phyloP scores from a whole-genome alignment of 2,888 invertebrate species.

The Cancer borealis region DNA sequence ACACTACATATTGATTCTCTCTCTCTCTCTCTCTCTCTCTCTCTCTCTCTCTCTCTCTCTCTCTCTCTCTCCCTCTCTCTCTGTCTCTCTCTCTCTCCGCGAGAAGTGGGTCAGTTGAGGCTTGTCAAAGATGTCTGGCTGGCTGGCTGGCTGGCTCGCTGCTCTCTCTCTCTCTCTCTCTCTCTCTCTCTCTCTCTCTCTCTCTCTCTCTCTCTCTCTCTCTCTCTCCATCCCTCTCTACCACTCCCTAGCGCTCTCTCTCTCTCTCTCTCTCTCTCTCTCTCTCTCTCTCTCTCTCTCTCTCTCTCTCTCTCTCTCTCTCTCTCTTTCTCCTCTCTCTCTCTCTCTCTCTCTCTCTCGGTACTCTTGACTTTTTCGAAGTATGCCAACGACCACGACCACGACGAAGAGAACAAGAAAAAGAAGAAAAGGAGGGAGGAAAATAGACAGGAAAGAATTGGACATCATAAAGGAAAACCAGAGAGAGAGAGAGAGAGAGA shows the following conservation, averaged over 20 bases:
- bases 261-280: constrained; percentile 20
- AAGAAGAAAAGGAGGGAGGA: not conserved
- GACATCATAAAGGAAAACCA: no score
- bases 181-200: no score
- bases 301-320: not conserved
- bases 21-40: constrained; percentile 20
- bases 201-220: no score
- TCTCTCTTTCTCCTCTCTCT: not conserved
- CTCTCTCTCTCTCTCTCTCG: not conserved
- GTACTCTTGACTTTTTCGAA: not conserved
- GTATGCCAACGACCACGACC: not conserved
- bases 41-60: constrained; percentile 37
- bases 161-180: no score
- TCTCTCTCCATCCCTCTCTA: no score
- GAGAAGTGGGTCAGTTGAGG: constrained; percentile 10
- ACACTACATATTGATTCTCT: constrained; percentile 7
- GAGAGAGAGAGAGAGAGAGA: not conserved
- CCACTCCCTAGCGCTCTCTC: not conserved
- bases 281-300: constrained; percentile 11
- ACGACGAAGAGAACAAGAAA: not conserved
- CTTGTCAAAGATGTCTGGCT: not conserved
- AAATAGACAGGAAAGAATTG: not conserved
- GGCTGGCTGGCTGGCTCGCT: not conserved
- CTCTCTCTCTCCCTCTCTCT: constrained; percentile 32
- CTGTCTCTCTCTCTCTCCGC: constrained; percentile 18